Evolutionary conservation across 2,797 vertebrate species (phyloP), one percentile per base, ranked within the genome.

Genomic region (Distichodus sexfasciatus): DNA sequence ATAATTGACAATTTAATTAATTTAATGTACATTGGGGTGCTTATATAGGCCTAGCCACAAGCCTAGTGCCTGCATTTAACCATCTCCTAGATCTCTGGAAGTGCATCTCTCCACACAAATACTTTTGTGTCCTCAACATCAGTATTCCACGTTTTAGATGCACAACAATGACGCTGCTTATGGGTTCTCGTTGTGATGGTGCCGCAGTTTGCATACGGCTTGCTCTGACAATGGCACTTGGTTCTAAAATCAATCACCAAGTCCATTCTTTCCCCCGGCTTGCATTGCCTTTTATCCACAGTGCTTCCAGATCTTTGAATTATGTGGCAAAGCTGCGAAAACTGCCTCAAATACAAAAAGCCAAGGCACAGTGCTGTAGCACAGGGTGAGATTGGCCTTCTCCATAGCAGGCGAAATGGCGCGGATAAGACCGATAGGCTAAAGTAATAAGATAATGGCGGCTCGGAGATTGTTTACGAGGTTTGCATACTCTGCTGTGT

Each of bases 381-480:
- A 58, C 54, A 48, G 23, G 14, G 35, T 31, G 14, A 31, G 54
- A 21, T n/a, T 41, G 12, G 57, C 33, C 24, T 43, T 44, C 41
- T 55, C 69, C 26, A 69, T 53, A 41, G 19, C 9, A 36, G 41
- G 61, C 51, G 43, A 54, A 53, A 44, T 19, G 47, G 43, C 26
- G 41, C 11, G 29, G 17, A 61, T 65, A 53, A 72, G 38, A 11
- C 29, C 17, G 29, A 44, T 29, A 24, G 40, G 28, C 61, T 47
- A 46, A 29, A 43, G 58, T 19, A 31, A n/a, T 69, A 38, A 66
- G 66, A 60, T 72, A 68, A 63, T 35, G 54, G 35, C 26, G 35
- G 44, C 43, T 55, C 51, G 54, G 60, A 41, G 38, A 53, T 33
- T 60, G 66, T 54, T 72, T 66, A 58, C 11, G 6, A 66, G 62